These are phyloP conservation scores for Motacilla alba DNA, from an alignment of 2,113 vertebrate species.

Conservation along the genomic window DNA sequence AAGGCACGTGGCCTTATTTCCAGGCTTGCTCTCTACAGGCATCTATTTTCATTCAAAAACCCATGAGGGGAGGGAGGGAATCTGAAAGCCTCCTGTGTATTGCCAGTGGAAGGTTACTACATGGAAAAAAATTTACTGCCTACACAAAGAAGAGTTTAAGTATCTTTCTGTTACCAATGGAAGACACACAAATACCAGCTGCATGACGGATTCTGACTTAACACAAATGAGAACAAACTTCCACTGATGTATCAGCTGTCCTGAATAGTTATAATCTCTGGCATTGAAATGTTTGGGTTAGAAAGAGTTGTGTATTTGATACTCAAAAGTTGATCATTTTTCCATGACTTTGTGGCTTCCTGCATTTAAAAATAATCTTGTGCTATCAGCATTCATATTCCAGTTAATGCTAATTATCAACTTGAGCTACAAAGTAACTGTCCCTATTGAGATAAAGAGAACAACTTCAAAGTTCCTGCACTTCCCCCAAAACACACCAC, in stretches of 20 bases:
- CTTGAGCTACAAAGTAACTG: neutral
- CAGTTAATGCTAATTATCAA: neutral
- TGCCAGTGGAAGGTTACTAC: neutral
- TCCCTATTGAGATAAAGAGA: neutral
- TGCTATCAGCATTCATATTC: neutral
- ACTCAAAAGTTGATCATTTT: neutral
- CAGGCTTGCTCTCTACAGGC: neutral
- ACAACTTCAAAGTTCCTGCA: neutral
- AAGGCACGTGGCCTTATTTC: neutral
- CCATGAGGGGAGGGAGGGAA: rapidly evolving
- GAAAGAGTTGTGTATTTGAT: neutral
- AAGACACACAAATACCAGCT: neutral
- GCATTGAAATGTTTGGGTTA: neutral
- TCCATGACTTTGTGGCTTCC: neutral
- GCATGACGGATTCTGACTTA: neutral
- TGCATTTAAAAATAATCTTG: neutral
- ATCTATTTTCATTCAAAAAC: neutral
- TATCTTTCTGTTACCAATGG: neutral
- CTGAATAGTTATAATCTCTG: neutral
- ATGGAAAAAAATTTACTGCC: neutral
- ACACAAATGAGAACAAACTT: neutral
- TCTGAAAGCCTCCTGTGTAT: neutral
- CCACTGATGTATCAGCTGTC: neutral
- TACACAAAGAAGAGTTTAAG: neutral
- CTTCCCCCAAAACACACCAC: neutral